Evolutionary conservation across 2,888 invertebrate genomes (phyloP), one percentile per base, ranked within the genome.

Genomic region (Drosophila infuscata): DNA sequence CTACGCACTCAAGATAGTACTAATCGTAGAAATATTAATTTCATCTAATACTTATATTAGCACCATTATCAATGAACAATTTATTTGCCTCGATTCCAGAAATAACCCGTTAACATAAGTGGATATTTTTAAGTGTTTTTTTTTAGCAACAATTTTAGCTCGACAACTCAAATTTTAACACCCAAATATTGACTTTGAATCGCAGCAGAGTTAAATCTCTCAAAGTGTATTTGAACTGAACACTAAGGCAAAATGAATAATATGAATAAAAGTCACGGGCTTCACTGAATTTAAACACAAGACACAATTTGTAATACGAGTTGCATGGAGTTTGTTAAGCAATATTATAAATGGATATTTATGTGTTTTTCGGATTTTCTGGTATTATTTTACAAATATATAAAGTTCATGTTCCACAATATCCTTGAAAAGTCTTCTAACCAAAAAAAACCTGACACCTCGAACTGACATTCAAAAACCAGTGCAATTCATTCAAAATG

Each of bases 31-130:
- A 70, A 51, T 57, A 57, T 66, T 30, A 9, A 49, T 46, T 58
- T 62, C 49, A 51, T 48, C 54, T 35, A 59, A 41, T 59, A 51
- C 33, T 60, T 62, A 36, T 57, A 61, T 79, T 82, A 69, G 57
- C 72, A 63, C 63, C 54, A 65, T 68, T 79, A 74, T 74, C 58
- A 46, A 41, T 48, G 17, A 48, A 20, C 32, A 59, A 58, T 53
- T 46, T 54, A 65, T 63, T 63, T 63, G 48, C 38, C 12, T 25
- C 59, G 17, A 38, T 25, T 70, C 79, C 61, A 80, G 72, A 79
- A 73, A 69, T 56, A 80, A 70, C 72, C 63, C 75, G 82, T 69
- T 80, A 63, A 29, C 17, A 65, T 15, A 32, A 74, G 52, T 43
- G 41, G 54, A 29, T 30, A 12, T 17, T 12, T 41, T 59, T 15